Percentiles rank a stretch among this genome's conserved stretches.
These are phyloP conservation scores for Rhopilema esculentum DNA, from an alignment of 30 jellyfish, hydroid and myxozoan genomes.

Conservation along the genomic window DNA sequence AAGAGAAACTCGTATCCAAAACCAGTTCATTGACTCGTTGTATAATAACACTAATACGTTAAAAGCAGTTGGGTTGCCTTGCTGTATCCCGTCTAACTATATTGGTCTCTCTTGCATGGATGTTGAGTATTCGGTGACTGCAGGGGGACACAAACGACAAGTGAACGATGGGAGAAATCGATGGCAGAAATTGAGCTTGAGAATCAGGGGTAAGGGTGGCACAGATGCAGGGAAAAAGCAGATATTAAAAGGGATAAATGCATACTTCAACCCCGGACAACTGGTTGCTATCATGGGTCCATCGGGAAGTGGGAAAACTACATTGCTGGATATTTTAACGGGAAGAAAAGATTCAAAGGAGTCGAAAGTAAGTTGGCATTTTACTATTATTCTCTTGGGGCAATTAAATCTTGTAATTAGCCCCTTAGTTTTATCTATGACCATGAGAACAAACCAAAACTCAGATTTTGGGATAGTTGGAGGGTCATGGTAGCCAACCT, in stretches of 20 bases:
- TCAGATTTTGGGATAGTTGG: too few species aligned
- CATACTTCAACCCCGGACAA: conserved; percentile 96
- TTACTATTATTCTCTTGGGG: too few species aligned
- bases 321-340: conserved; percentile 85
- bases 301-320: conserved; percentile 93
- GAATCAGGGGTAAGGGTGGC: not conserved
- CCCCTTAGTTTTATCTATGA: too few species aligned
- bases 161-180: not conserved
- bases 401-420: too few species aligned
- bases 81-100: conserved; percentile 73
- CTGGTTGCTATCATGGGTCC: conserved; percentile 97
- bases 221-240: not conserved
- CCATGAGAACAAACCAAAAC: too few species aligned
- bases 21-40: conserved; percentile 50
- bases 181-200: conserved; percentile 4
- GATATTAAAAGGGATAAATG: conserved; percentile 69
- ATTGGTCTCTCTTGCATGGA: conserved; percentile 75
- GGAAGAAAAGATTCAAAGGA: conserved; percentile 71
- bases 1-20: conserved; percentile 51
- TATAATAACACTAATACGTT: conserved; percentile 23
- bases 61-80: conserved; percentile 65
- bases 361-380: conserved; percentile 59
- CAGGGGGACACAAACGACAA: conserved; percentile 9
- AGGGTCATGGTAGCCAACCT: too few species aligned
- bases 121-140: conserved; percentile 46